These are phyloP conservation scores for Plotosus lineatus DNA, from an alignment of 2,113 vertebrate species.

Conservation along the genomic window DNA sequence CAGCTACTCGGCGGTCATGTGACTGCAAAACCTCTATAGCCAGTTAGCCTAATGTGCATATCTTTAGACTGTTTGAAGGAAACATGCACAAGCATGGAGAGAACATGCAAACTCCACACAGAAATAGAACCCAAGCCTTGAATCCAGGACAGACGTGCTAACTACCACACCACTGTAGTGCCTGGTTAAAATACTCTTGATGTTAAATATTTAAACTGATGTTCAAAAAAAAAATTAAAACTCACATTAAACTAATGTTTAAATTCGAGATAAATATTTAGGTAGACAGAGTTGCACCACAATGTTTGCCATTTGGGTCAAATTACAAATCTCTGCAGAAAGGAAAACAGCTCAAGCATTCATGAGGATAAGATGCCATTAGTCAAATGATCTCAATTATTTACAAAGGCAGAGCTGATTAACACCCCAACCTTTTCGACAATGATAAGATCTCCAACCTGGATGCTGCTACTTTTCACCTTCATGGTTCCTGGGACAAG, in stretches of 20 bases:
- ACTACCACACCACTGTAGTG: too few species aligned
- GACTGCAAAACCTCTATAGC: too few species aligned
- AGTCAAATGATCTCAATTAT: slow-evolving; percentile 31
- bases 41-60: too few species aligned
- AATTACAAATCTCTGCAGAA: slow-evolving; percentile 40
- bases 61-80: too few species aligned
- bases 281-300: neutral
- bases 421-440: slow-evolving; percentile 88
- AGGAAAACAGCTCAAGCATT: slow-evolving; percentile 55
- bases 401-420: slow-evolving; percentile 41
- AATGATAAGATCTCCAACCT: slow-evolving; percentile 97
- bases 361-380: slow-evolving; percentile 54
- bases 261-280: neutral
- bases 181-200: neutral
- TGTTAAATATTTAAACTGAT: neutral
- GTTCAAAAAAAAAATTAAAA: neutral
- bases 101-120: too few species aligned
- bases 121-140: too few species aligned
- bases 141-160: too few species aligned
- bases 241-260: neutral
- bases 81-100: too few species aligned
- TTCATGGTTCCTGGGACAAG: slow-evolving; percentile 85
- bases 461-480: slow-evolving; percentile 94
- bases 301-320: slow-evolving; percentile 25
- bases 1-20: too few species aligned